phyloP scores from a whole-genome alignment of 2,113 vertebrate species.

The Rhinolophus sinicus region DNA sequence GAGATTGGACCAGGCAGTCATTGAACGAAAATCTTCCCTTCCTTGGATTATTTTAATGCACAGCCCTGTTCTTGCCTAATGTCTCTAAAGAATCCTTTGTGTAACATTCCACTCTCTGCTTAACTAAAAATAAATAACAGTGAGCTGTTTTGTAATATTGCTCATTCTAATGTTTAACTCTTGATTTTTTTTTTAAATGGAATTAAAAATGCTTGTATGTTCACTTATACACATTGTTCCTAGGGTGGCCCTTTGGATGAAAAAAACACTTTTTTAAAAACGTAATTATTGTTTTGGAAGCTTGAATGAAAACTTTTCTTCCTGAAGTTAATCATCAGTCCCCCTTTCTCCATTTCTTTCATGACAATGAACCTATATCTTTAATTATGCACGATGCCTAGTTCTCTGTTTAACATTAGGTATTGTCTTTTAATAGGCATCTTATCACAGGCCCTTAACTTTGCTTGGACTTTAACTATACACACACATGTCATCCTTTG shows the following conservation, averaged over 20 bases:
- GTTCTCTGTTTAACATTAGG: background rate
- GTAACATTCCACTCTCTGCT: background rate
- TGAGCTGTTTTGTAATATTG: background rate
- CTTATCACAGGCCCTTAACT: background rate
- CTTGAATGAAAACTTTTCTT: background rate
- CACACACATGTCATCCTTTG: background rate
- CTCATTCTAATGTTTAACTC: background rate
- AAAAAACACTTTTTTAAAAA: background rate
- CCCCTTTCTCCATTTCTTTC: background rate
- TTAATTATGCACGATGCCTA: background rate
- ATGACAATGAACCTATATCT: background rate
- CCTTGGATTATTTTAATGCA: background rate
- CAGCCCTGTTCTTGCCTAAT: background rate
- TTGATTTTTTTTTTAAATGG: background rate
- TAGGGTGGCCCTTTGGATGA: background rate
- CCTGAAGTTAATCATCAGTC: background rate
- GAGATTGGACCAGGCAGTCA: background rate
- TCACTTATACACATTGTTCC: background rate
- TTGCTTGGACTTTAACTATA: background rate
- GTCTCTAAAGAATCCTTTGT: background rate
- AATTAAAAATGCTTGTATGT: background rate
- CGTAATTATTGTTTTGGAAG: background rate
- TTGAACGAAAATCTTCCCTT: constrained; percentile 24
- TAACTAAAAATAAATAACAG: background rate
- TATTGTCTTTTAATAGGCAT: background rate